Base-by-base conservation (phyloP, 2,888 invertebrate genomes). In the Agriopis leucophaearia region DNA sequence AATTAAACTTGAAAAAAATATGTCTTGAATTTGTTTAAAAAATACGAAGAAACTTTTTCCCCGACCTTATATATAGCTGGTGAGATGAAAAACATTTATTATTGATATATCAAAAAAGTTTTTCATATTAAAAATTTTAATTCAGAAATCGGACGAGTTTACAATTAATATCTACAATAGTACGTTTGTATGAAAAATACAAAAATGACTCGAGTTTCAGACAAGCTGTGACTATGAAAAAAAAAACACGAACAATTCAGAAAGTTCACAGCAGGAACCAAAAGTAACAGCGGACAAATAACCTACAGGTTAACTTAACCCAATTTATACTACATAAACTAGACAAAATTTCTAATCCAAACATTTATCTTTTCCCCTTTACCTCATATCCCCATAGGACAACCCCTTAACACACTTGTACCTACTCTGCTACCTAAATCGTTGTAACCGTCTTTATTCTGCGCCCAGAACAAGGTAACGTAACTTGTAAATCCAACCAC, bases 311-410 rank as follows among this genome's bases (percentile, higher is more conserved):
- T 68, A 48, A 48, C 10, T 27, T 9, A 47, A 15, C 47, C 47
- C 36, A 58, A 58, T 58, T 47, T 48, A 58, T 47, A 16, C 50
- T 50, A 50, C n/a, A n/a, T 27, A 50, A 60, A 58, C 45, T 45
- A 9, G 8, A 36, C 12, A 58, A 58, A 48, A 15, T n/a, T 48
- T 13, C 16, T 58, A 58, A 58, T 58, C 58, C 58, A 16, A 48
- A 58, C 58, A 58, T 58, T 36, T 35, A 27, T 52, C 40, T 8
- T 27, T 27, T 5, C 27, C 3, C 27, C 27, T 27, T 27, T 44
- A 52, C 35, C 57, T 35, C 47, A 48, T 15, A 38, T 0, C 58
- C 58, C 58, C 47, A 48, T 58, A 47, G 58, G 38, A 48, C 35
- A 48, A 48, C 36, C 58, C 58, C 8, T 58, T 36, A 47, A 35